Evolutionary conservation across 2,797 vertebrate species (phyloP).

Genomic region (Martes flavigula): DNA sequence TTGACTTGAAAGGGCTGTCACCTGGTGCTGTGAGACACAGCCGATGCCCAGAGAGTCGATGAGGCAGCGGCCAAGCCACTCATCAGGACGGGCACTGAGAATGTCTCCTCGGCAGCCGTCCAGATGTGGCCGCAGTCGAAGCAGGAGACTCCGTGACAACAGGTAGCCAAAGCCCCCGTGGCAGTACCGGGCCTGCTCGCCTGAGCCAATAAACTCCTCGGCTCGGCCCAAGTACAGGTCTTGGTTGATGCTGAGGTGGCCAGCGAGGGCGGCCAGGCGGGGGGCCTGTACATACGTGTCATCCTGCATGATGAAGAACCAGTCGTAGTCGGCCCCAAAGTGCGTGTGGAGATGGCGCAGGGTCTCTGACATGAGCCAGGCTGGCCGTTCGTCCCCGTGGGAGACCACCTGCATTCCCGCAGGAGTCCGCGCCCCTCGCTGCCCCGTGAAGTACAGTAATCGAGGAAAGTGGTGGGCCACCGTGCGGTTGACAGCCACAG

Average conservation of each 20-base stretch:
- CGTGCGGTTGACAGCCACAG: conserved; percentile 96
- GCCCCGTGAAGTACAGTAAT: conserved; percentile 94
- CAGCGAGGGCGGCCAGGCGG: conserved; percentile 91
- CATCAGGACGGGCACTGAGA: conserved; percentile 95
- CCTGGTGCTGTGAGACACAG: conserved; percentile 94
- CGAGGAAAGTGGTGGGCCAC: conserved; percentile 94
- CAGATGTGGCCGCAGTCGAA: conserved; percentile 91
- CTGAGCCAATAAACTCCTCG: conserved; percentile 96
- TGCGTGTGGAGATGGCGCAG: conserved; percentile 93
- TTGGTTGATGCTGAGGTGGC: conserved; percentile 93
- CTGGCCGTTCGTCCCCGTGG: conserved; percentile 95
- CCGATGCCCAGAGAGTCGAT: conserved; percentile 95
- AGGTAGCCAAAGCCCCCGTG: conserved; percentile 97
- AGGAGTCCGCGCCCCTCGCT: conserved; percentile 92
- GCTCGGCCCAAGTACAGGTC: conserved; percentile 96
- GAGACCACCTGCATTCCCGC: conserved; percentile 95
- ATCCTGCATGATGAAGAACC: conserved; percentile 97
- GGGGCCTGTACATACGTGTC: conserved; percentile 95
- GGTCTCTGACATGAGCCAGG: conserved; percentile 99
- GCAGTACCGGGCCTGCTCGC: conserved; percentile 95
- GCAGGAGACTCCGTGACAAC: conserved; percentile 94
- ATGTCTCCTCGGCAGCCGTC: conserved; percentile 97
- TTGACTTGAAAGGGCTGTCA: conserved; percentile 75
- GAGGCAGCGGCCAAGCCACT: conserved; percentile 98
- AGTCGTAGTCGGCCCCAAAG: conserved; percentile 94